A percentile compares a stretch with the other conserved stretches of the same genome.
Evolutionary conservation across 2,797 vertebrate genomes (phyloP).

Genomic region (Intellagama lesueurii): DNA sequence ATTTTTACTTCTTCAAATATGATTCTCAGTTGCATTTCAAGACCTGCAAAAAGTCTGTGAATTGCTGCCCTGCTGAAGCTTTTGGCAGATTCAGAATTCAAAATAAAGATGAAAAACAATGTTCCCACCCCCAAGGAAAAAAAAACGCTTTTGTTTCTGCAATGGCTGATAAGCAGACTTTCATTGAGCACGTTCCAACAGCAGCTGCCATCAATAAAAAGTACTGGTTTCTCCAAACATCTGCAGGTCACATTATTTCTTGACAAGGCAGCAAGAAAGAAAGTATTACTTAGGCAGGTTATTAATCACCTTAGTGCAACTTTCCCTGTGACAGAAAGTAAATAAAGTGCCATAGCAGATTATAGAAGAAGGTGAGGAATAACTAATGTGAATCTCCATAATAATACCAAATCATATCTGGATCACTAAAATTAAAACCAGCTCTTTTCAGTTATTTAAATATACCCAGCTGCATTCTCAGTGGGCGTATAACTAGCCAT

Average conservation of each 20-base stretch:
- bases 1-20: conserved; percentile 24
- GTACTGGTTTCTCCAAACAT: conserved; percentile 76
- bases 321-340: conserved; percentile 71
- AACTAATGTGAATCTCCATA: conserved; percentile 52
- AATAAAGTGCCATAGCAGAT: conserved; percentile 64
- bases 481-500: conserved; percentile 55
- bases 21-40: conserved; percentile 28
- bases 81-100: conserved; percentile 58
- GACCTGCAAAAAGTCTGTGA: neutral
- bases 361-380: conserved; percentile 70
- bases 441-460: conserved; percentile 55
- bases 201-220: conserved; percentile 71
- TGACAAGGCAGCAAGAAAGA: conserved; percentile 71
- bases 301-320: conserved; percentile 79
- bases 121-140: neutral
- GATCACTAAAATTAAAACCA: conserved; percentile 56
- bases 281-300: conserved; percentile 75
- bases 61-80: conserved; percentile 40
- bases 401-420: conserved; percentile 41
- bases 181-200: conserved; percentile 66
- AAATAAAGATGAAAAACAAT: conserved; percentile 66
- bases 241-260: conserved; percentile 78
- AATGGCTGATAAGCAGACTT: conserved; percentile 64
- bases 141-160: conserved; percentile 65
- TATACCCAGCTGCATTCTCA: conserved; percentile 60